Base-by-base conservation (phyloP, 2,797 vertebrate species). In the Enteromius radiatus region DNA sequence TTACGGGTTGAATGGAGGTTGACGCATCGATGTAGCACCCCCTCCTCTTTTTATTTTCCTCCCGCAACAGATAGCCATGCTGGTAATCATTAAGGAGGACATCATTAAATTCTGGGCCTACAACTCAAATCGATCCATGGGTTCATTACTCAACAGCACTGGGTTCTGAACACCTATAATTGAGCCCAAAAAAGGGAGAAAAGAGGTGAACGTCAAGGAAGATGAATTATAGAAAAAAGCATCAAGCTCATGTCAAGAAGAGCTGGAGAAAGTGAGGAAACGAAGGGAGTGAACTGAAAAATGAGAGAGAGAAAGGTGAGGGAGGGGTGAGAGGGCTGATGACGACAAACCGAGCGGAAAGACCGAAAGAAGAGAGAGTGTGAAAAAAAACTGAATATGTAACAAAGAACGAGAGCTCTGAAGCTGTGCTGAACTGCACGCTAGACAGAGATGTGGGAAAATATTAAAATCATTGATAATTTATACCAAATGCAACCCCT, bases 401-500 rank as follows among this genome's bases (percentile, higher is more conserved):
- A 61, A 43, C 10, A 75, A 23, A 78, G 36, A 78, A 59, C 6
- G 54, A 68, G 61, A 83, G 43, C 83, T 36, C 77, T 73, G 21
- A 3, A 3, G 75, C 77, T 84, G 56, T 68, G 43, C 28, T 26
- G 8, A 69, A 61, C 38, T 74, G 33, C 21, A 77, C 49, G 36
- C 2, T 71, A 81, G 56, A 80, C 68, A 70, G 31, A 68, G 38
- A 47, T 82, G 45, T 77, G 80, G 31, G 87, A 78, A 89, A 86
- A 74, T 90, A 89, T 87, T 59, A 87, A 89, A 92, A 88, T 85
- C 49, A 76, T 41, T 83, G 83, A 59, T 68, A 80, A 80, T 83
- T 79, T 84, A 63, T 56, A 64, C 70, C 3, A 1, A 67, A 36
- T 65, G 82, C 76, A 82, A 67, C 56, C 74, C 82, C 65, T 5